Evolutionary conservation across 2,888 invertebrate genomes (phyloP), one percentile per base, ranked within the genome.

Genomic region (Sialis lutaria): DNA sequence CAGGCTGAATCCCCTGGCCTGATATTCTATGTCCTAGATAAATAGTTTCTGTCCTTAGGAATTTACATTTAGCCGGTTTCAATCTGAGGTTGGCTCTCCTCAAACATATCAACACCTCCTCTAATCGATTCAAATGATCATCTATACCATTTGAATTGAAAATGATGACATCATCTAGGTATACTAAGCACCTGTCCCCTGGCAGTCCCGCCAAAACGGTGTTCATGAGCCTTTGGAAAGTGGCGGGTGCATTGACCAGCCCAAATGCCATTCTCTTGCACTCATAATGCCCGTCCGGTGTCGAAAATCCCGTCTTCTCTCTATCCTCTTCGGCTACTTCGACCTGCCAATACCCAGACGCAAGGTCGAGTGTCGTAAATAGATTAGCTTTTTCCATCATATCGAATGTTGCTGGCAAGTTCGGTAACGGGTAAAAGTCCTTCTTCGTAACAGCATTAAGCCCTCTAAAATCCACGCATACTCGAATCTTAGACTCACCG

Each of bases 331-430:
- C 48, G 1, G 50, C 48, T 44, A 64, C 51, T 10, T 53, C 53
- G 6, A 63, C 57, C 49, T 61, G 61, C 48, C 56, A 56, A 47
- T 55, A 60, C 2, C 58, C 60, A n/a, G 48, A 56, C 30, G 46
- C 59, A 56, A 56, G 22, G 22, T 22, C 22, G 22, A 22, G 22
- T 33, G 46, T 60, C 57, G n/a, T n/a, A n/a, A n/a, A n/a, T n/a
- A n/a, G 52, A 10, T 46, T 46, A 1, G 54, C 47, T 6, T 53
- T 51, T 0, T 54, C 53, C 22, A 59, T 45, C 40, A 51, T 49
- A 34, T 58, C 55, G 30, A 56, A 43, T 8, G 57, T 54, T 10
- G 60, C 60, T 7, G 53, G 47, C 9, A 62, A 54, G 44, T 56
- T 53, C 1, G 60, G 59, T n/a, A 61, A 42, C 1, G 59, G 60